A percentile compares a stretch with the other conserved stretches of the same genome.
These are phyloP conservation scores for Capitella teleta DNA, from an alignment of 1,140 invertebrate genomes.

Conservation along the genomic window DNA sequence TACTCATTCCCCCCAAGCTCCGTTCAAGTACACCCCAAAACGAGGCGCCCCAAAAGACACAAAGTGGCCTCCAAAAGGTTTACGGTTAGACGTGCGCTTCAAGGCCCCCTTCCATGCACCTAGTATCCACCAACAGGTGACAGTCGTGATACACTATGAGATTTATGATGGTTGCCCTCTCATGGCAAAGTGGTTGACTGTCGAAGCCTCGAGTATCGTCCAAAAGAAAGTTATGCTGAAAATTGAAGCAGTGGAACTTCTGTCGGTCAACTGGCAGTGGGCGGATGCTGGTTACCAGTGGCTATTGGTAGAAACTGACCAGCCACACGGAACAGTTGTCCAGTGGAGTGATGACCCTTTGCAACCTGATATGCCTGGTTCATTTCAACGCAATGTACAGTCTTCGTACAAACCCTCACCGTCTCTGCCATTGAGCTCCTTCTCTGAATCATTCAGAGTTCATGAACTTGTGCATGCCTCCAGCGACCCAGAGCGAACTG, in stretches of 20 bases:
- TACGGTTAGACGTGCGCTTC: background rate
- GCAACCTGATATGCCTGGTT: background rate
- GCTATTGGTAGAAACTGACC: conserved; percentile 5
- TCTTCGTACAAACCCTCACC: too few species aligned
- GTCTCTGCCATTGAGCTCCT: background rate
- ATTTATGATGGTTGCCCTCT: conserved; percentile 10
- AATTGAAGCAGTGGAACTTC: background rate
- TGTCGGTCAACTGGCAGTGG: conserved; percentile 8
- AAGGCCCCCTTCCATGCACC: conserved; percentile 7
- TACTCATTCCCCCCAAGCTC: background rate
- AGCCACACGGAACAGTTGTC: background rate
- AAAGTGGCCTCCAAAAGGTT: conserved; percentile 5
- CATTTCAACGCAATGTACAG: too few species aligned
- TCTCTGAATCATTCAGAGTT: background rate
- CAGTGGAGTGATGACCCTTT: background rate
- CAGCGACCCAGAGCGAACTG: background rate
- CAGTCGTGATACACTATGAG: conserved; percentile 5
- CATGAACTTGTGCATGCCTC: background rate
- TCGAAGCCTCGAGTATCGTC: background rate
- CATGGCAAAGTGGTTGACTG: conserved; percentile 3
- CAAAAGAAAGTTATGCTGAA: background rate
- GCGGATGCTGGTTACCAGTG: background rate
- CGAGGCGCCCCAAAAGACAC: conserved; percentile 1
- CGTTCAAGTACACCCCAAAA: conserved; percentile 2
- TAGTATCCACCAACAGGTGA: conserved; percentile 1